A percentile compares a stretch with the other conserved stretches of the same genome.
These are phyloP conservation scores for Lithophane ornitopus DNA, from an alignment of 2,888 invertebrate species.

Conservation along the genomic window DNA sequence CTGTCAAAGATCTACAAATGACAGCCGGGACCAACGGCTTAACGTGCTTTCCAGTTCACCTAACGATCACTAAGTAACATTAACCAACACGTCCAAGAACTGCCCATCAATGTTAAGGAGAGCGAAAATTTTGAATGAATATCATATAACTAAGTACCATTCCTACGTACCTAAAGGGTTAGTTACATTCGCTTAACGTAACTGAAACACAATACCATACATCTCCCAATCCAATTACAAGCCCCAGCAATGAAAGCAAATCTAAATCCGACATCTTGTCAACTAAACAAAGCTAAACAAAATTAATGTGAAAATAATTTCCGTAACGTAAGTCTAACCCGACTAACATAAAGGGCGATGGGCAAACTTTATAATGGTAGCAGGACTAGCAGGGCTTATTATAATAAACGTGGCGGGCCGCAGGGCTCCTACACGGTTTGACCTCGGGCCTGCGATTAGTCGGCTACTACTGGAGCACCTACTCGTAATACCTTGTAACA, in stretches of 20 bases:
- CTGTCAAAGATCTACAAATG: too few relatives aligned
- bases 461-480: conserved; percentile 81
- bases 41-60: too few relatives aligned
- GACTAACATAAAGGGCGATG: conserved; percentile 79
- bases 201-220: neutral
- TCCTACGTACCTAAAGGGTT: neutral
- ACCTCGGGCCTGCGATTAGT: conserved; percentile 88
- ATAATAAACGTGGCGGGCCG: conserved; percentile 88
- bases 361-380: conserved; percentile 84
- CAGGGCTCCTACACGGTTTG: conserved; percentile 85
- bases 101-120: too few relatives aligned
- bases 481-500: conserved; percentile 79
- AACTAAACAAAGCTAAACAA: conserved; percentile 51
- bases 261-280: conserved; percentile 41
- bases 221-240: conserved; percentile 27
- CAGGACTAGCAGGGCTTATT: conserved; percentile 84
- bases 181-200: neutral
- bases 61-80: too few relatives aligned
- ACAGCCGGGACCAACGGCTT: too few relatives aligned
- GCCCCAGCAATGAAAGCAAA: conserved; percentile 33
- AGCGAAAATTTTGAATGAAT: neutral
- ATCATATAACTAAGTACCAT: neutral
- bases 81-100: too few relatives aligned
- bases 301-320: conserved; percentile 79
- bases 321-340: conserved; percentile 62